Conservation (phyloP, 2,113 vertebrate species). For the Pteruthius melanotis region DNA sequence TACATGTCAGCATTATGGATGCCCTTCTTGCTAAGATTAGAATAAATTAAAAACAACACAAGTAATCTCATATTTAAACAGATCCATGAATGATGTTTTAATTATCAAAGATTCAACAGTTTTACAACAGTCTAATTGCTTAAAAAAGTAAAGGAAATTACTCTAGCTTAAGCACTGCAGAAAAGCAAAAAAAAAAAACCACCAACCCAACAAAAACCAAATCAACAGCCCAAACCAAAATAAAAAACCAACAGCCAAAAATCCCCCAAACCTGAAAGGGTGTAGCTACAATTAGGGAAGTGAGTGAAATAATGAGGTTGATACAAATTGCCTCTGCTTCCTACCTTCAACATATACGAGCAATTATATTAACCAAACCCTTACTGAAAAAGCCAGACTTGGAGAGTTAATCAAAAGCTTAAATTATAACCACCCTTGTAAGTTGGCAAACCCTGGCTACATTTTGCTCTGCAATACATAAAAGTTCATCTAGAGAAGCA, state of each 20-base stretch:
- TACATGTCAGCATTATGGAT: rapidly evolving
- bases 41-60: background rate
- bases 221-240: background rate
- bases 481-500: background rate
- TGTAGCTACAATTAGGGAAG: background rate
- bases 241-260: background rate
- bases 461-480: background rate
- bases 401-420: background rate
- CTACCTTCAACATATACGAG: background rate
- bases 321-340: background rate
- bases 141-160: background rate
- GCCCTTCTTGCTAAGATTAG: background rate
- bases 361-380: background rate
- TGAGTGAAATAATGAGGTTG: background rate
- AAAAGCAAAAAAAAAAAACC: background rate
- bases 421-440: background rate
- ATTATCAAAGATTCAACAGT: background rate
- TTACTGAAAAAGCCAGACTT: background rate
- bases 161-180: background rate
- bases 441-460: background rate
- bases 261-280: background rate
- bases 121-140: background rate
- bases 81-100: background rate
- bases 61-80: background rate
- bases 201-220: background rate